Conservation (phyloP, 2,113 vertebrate genomes). For the Equus przewalskii region DNA sequence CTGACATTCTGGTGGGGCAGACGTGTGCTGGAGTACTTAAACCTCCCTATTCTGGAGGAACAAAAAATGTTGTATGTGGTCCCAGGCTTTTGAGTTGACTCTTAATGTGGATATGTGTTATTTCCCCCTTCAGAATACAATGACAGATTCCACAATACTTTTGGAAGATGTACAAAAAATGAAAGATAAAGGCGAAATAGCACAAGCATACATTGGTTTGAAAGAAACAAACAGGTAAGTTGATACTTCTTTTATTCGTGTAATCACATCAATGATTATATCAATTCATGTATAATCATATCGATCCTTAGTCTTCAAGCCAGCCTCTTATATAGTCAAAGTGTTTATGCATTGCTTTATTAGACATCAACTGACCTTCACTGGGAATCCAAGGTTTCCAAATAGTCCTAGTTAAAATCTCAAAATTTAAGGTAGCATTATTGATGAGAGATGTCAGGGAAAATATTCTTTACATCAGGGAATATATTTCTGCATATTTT, state of each 20-base stretch:
- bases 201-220: conserved; percentile 97
- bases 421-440: neutral
- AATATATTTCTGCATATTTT: neutral
- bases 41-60: neutral
- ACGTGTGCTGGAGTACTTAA: neutral
- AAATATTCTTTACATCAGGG: neutral
- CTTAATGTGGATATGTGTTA: conserved; percentile 53
- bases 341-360: neutral
- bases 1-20: neutral
- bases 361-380: conserved; percentile 37
- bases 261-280: neutral
- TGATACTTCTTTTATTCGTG: conserved; percentile 16
- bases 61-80: neutral
- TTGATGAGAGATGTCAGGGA: neutral
- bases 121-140: conserved; percentile 92
- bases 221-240: conserved; percentile 97
- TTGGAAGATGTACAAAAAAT: conserved; percentile 97
- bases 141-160: conserved; percentile 96
- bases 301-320: neutral
- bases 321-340: neutral
- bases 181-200: conserved; percentile 97
- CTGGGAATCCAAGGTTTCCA: neutral
- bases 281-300: neutral
- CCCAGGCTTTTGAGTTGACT: conserved; percentile 11
- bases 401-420: conserved; percentile 5